A percentile compares a stretch with the other conserved stretches of the same genome.
These are phyloP conservation scores for Myzus persicae DNA, from an alignment of 1,140 invertebrate genomes.

Conservation along the genomic window DNA sequence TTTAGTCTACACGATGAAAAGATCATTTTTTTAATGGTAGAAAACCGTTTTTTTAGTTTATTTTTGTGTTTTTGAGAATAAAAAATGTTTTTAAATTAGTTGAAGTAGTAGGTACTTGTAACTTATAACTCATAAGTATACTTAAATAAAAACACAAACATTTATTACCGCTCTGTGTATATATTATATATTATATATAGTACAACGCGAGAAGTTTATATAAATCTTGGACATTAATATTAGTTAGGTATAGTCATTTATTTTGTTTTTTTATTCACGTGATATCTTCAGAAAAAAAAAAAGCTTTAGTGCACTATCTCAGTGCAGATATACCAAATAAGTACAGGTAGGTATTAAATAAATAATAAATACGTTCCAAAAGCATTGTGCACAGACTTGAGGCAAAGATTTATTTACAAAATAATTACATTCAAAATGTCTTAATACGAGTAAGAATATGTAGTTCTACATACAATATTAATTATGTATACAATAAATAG, in stretches of 20 bases:
- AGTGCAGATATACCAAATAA: background rate
- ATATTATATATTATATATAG: background rate
- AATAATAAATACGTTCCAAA: background rate
- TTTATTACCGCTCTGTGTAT: background rate
- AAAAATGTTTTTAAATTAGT: constrained; percentile 3
- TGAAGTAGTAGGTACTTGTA: background rate
- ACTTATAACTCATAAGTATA: constrained; percentile 2
- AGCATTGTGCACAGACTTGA: background rate
- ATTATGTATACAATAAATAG: background rate
- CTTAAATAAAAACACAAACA: background rate
- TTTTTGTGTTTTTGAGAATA: background rate
- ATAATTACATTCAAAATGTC: background rate
- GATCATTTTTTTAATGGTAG: background rate
- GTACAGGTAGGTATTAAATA: background rate
- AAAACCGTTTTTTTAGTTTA: background rate
- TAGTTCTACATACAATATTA: no score
- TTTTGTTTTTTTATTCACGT: background rate
- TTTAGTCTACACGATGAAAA: background rate
- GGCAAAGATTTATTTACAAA: background rate
- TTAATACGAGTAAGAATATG: background rate
- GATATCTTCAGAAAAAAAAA: background rate
- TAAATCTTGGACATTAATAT: background rate
- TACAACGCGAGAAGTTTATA: background rate
- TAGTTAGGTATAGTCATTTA: background rate
- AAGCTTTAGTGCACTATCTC: no score